Conservation (phyloP, 1,140 invertebrate species). For the Micrasema minimum region DNA sequence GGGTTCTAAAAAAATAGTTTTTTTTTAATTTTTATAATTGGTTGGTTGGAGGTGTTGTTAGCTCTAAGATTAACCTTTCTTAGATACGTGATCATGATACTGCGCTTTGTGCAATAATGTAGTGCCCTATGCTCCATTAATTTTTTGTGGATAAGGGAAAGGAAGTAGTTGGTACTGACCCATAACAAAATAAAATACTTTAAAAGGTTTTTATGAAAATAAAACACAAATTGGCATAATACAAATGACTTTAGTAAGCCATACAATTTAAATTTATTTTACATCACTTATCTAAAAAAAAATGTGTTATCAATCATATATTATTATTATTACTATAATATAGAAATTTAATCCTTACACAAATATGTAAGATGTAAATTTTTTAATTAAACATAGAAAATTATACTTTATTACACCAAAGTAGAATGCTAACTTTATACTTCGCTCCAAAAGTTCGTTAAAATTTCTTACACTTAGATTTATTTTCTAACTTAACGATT, state of each 20-base stretch:
- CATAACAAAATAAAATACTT: no score
- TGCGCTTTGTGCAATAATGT: neutral
- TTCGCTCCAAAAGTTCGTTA: constrained; percentile 8
- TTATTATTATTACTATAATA: constrained; percentile 45
- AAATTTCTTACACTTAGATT: constrained; percentile 20
- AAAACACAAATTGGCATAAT: constrained; percentile 49
- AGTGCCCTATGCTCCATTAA: neutral
- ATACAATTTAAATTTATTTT: constrained; percentile 52
- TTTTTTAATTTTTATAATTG: no score
- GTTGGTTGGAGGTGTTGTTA: neutral
- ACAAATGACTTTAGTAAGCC: constrained; percentile 55
- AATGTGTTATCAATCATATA: constrained; percentile 42
- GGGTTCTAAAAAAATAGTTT: no score
- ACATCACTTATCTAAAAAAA: constrained; percentile 53
- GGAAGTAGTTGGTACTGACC: neutral
- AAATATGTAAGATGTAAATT: constrained; percentile 33
- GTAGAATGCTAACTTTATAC: neutral
- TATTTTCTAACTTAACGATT: constrained; percentile 3
- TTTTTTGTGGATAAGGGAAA: neutral
- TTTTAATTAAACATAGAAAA: constrained; percentile 41
- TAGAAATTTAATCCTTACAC: constrained; percentile 43
- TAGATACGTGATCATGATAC: neutral
- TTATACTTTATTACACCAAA: constrained; percentile 37
- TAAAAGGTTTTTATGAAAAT: no score
- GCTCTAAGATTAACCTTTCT: neutral